Evolutionary conservation across 2,113 vertebrate genomes (phyloP).

Genomic region (Prietella phreatophila): DNA sequence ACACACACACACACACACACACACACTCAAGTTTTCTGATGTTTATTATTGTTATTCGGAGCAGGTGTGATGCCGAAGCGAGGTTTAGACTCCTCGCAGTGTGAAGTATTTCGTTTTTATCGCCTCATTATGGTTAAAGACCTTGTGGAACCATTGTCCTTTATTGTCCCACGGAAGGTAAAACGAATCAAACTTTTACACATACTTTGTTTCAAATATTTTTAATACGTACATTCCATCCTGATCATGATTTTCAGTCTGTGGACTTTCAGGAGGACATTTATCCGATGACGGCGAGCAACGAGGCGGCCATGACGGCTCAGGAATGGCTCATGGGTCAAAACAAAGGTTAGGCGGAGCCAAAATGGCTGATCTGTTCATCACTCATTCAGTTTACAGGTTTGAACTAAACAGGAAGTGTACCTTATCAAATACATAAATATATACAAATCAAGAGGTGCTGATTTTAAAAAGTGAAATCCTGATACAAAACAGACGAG

Average conservation of each 20-base stretch:
- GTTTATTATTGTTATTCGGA: background rate
- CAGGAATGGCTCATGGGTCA: constrained; percentile 85
- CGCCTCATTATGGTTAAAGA: constrained; percentile 82
- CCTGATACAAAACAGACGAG: too few relatives aligned
- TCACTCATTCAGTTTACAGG: background rate
- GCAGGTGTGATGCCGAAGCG: constrained; percentile 93
- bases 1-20: constrained; percentile 21
- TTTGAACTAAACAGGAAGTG: background rate
- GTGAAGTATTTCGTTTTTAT: constrained; percentile 95
- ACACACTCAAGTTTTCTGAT: background rate
- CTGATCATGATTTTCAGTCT: constrained; percentile 66
- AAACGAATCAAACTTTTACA: constrained; percentile 41
- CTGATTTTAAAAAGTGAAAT: background rate
- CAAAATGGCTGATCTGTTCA: background rate
- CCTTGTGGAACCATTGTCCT: constrained; percentile 86
- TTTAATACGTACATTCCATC: background rate
- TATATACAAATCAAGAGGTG: background rate
- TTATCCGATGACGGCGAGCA: constrained; percentile 84
- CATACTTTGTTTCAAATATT: background rate
- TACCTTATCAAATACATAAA: background rate
- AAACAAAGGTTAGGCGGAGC: constrained; percentile 78
- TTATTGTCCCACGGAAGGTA: constrained; percentile 89
- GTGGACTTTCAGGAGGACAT: constrained; percentile 89
- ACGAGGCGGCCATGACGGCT: constrained; percentile 82
- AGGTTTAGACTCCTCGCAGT: constrained; percentile 82